These are phyloP conservation scores for Dasysyrphus albostriatus DNA, from an alignment of 2,888 invertebrate species.

Conservation along the genomic window DNA sequence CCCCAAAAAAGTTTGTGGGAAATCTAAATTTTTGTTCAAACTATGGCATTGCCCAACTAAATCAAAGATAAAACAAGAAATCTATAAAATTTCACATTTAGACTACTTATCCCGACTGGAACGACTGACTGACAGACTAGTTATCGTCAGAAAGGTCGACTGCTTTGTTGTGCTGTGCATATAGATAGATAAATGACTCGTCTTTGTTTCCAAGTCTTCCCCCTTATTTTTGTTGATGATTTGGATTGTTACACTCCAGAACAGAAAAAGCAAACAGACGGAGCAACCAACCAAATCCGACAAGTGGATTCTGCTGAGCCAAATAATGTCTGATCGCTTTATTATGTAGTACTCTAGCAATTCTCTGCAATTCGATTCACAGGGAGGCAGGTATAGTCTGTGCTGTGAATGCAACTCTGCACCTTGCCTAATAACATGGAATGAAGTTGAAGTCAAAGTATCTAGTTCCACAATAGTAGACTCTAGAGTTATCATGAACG, in stretches of 20 bases:
- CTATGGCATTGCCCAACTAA: not conserved
- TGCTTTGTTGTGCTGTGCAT: constrained; percentile 22
- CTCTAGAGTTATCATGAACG: constrained; percentile 51
- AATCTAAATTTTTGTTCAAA: constrained; percentile 9
- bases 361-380: constrained; percentile 51
- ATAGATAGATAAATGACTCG: constrained; percentile 49
- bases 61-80: not conserved
- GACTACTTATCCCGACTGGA: constrained; percentile 34
- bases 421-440: constrained; percentile 69
- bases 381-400: constrained; percentile 56
- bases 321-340: constrained; percentile 63
- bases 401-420: constrained; percentile 62
- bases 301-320: constrained; percentile 57
- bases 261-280: constrained; percentile 24
- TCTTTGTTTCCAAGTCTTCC: constrained; percentile 41
- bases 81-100: constrained; percentile 43
- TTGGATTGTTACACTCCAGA: constrained; percentile 39
- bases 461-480: constrained; percentile 60
- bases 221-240: constrained; percentile 21
- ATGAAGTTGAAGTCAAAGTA: constrained; percentile 51
- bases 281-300: constrained; percentile 51
- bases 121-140: constrained; percentile 17
- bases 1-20: constrained; percentile 30
- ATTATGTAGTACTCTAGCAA: constrained; percentile 37
- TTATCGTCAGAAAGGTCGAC: constrained; percentile 60